Base-by-base conservation (phyloP, 2,888 invertebrate species). In the Stenotaenia linearis region DNA sequence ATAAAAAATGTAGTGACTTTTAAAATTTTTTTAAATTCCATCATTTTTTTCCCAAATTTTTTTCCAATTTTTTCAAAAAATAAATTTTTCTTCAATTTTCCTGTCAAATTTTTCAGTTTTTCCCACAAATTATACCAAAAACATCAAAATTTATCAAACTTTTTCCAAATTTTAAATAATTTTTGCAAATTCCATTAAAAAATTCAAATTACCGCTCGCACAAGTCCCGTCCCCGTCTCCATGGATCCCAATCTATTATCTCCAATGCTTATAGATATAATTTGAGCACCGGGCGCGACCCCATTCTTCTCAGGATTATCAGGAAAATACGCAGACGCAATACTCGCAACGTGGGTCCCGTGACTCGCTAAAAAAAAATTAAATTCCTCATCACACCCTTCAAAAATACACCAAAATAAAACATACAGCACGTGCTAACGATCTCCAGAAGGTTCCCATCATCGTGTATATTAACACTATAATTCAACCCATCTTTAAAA, bases 321-420 rank as follows among this genome's bases (percentile, higher is more conserved):
- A 0, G 94, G 92, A 87, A 95, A 96, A 87, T 93, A 90, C 0
- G 95, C 98, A 0, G 97, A 92, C 0, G 98, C 95, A 83, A 99
- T 99, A 9, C 96, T 94, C 0, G 98, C 96, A 4, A 99, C 99
- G 86, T 99, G 98, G 0, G 98, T 98, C 30, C 98, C 99, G 87
- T 99, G 99, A 78, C 94, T 92, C 12, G 97, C 97, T 96, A 85
- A 45, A 40, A 79, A 75, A n/a, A n/a, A n/a, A n/a, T n/a, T n/a
- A n/a, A n/a, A n/a, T n/a, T n/a, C n/a, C n/a, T n/a, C n/a, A n/a
- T n/a, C n/a, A n/a, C n/a, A n/a, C n/a, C n/a, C n/a, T n/a, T n/a
- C n/a, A n/a, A n/a, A n/a, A n/a, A n/a, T n/a, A n/a, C n/a, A n/a
- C n/a, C n/a, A n/a, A n/a, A 32, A 32, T 6, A 6, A 32, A 6